Evolutionary conservation across 2,888 invertebrate species (phyloP).

Genomic region (Ectobius pallidus): DNA sequence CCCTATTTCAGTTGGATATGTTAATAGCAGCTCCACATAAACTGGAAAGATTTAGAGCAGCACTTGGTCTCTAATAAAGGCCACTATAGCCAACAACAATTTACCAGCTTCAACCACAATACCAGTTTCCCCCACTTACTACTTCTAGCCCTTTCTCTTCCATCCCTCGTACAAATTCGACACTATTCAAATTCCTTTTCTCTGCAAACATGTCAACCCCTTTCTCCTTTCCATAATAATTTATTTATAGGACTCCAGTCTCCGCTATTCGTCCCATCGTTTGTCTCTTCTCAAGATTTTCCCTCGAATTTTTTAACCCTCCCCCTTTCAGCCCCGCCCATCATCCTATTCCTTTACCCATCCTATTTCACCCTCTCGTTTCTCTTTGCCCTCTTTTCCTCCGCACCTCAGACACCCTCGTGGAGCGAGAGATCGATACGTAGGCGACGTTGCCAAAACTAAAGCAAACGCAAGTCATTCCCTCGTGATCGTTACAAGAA

Average conservation of each 20-base stretch:
- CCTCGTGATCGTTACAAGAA: background rate
- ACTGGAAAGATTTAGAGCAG: too few species aligned
- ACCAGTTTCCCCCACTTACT: too few species aligned
- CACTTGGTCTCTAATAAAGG: too few species aligned
- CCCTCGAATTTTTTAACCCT: background rate
- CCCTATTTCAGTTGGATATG: too few species aligned
- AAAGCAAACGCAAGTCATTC: background rate
- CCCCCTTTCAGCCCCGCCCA: background rate
- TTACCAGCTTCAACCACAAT: too few species aligned
- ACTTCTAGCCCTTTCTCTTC: too few species aligned
- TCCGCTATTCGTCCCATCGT: background rate
- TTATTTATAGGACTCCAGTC: background rate
- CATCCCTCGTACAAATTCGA: too few species aligned
- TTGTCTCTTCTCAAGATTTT: background rate
- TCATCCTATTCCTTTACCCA: background rate
- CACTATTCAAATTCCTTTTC: constrained; percentile 1
- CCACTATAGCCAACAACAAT: too few species aligned
- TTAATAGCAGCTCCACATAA: too few species aligned
- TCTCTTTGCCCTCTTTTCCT: background rate
- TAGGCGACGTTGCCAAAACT: constrained; percentile 39
- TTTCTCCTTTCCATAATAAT: background rate
- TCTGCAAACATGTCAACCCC: background rate
- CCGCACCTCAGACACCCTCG: constrained; percentile 7
- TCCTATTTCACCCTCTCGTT: constrained; percentile 21
- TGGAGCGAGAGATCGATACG: constrained; percentile 38